These are phyloP conservation scores for Ganaspis brasiliensis DNA, from an alignment of 2,888 invertebrate genomes.

Conservation along the genomic window DNA sequence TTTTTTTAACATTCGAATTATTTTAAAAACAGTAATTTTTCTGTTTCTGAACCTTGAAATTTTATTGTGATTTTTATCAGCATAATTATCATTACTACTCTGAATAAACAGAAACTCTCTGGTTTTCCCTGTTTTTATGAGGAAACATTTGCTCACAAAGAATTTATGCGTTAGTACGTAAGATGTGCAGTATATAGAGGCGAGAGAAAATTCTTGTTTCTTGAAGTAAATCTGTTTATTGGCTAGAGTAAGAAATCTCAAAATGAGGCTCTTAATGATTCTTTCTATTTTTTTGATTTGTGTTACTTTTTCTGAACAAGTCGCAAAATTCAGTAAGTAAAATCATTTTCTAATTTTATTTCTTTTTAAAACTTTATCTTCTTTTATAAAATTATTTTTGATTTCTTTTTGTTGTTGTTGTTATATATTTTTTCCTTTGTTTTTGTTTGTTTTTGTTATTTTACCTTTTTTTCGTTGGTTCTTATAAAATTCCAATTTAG, in stretches of 20 bases:
- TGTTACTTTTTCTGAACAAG: not conserved
- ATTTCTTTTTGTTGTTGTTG: no score
- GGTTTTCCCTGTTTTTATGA: not conserved
- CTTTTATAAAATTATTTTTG: no score
- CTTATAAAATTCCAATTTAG: no score
- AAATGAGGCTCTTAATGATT: slow-evolving; percentile 5
- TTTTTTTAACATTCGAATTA: not conserved
- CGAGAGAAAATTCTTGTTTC: not conserved
- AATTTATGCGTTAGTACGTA: not conserved
- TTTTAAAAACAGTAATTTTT: not conserved
- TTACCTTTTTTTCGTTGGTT: no score
- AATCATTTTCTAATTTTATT: not conserved
- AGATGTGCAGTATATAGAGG: not conserved
- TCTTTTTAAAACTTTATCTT: no score
- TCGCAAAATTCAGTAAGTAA: not conserved
- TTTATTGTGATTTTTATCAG: not conserved
- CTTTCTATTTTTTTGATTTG: not conserved
- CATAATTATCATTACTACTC: not conserved
- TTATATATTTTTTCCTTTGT: no score
- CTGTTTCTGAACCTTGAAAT: not conserved
- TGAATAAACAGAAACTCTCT: not conserved
- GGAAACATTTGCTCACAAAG: not conserved
- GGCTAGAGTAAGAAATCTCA: not conserved
- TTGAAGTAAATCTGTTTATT: not conserved
- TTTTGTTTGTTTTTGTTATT: no score